Evolutionary conservation across 2,797 vertebrate genomes (phyloP).

Genomic region (Ispidina picta): DNA sequence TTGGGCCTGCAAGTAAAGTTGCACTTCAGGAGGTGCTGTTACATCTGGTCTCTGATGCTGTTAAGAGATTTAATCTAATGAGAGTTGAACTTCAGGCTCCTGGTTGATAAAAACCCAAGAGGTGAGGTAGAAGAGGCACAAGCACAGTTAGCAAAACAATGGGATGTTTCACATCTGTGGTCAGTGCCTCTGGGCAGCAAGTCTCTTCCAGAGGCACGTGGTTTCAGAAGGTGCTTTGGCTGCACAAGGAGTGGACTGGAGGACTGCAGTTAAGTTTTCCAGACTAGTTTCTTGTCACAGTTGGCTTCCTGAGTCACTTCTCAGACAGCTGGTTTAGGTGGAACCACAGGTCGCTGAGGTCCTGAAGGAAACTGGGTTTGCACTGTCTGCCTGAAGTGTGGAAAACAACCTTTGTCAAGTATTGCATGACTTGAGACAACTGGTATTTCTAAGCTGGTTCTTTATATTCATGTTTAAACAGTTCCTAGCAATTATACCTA

Average conservation of each 20-base stretch:
- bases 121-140: conserved; percentile 43
- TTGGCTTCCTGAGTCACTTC: not conserved
- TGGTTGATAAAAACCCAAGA: not conserved
- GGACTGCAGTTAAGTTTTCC: not conserved
- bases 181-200: not conserved
- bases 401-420: not conserved
- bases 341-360: not conserved
- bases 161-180: not conserved
- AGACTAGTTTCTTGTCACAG: not conserved
- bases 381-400: not conserved
- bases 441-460: not conserved
- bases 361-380: not conserved
- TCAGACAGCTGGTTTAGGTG: conserved; percentile 19
- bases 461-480: not conserved
- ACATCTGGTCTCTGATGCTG: not conserved
- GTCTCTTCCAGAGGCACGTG: not conserved
- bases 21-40: no score
- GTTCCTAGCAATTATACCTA: not conserved
- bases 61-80: not conserved
- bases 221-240: not conserved
- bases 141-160: not conserved
- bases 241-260: not conserved
- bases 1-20: not conserved
- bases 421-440: not conserved
- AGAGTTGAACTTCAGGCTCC: not conserved